These are phyloP conservation scores for Acanthiza pusilla DNA, from an alignment of 2,797 vertebrate genomes.

Conservation along the genomic window DNA sequence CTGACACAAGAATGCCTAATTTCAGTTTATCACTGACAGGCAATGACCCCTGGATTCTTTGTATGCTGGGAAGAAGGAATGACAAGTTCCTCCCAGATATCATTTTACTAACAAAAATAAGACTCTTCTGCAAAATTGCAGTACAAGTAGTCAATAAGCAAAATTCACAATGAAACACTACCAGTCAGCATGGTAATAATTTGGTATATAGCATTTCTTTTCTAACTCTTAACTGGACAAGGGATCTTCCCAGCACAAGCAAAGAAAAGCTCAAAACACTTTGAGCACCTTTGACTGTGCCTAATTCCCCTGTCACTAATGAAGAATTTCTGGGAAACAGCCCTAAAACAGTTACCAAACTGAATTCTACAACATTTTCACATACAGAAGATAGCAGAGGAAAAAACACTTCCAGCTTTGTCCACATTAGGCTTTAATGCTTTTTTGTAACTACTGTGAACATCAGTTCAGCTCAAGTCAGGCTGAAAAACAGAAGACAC, in stretches of 20 bases:
- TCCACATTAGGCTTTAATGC: background rate
- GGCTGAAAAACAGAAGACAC: background rate
- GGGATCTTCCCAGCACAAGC: background rate
- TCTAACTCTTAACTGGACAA: background rate
- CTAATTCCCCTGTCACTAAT: background rate
- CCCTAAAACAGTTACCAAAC: background rate
- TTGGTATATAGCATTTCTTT: background rate
- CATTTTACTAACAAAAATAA: background rate
- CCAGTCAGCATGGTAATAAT: background rate
- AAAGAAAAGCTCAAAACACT: background rate
- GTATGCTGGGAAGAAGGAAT: background rate
- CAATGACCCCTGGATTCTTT: background rate
- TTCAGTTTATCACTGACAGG: conserved; percentile 22
- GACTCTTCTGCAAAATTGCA: background rate
- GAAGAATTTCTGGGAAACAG: background rate
- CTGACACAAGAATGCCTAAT: background rate
- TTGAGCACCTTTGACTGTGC: background rate
- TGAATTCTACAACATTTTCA: background rate
- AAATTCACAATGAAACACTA: background rate
- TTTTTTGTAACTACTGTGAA: background rate
- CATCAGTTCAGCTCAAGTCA: background rate
- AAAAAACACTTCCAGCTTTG: background rate
- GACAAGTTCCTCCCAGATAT: background rate
- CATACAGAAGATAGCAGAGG: background rate
- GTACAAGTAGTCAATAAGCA: background rate